Evolutionary conservation across 2,113 vertebrate species (phyloP).

Genomic region (Rhinoderma darwinii): DNA sequence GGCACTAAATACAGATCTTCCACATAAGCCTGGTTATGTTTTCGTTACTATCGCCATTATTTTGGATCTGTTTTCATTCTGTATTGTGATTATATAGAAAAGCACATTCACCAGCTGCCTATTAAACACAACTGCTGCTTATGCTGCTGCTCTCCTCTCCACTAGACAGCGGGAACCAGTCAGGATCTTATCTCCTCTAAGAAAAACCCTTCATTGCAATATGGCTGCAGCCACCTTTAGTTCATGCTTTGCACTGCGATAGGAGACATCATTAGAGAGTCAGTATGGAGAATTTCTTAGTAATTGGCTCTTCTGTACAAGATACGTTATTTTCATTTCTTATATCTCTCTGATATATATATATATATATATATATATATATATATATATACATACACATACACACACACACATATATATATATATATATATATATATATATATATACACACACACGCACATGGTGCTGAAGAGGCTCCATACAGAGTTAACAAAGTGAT

Average conservation of each 20-base stretch:
- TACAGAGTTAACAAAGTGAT: conserved; percentile 1
- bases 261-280: neutral
- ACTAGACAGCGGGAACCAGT: neutral
- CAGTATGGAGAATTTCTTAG: neutral
- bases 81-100: neutral
- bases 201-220: neutral
- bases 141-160: neutral
- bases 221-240: neutral
- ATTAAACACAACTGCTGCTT: neutral
- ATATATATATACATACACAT: neutral
- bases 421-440: neutral
- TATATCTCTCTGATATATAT: neutral
- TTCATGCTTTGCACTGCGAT: neutral
- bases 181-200: neutral
- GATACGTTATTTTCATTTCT: neutral
- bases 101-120: neutral
- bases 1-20: neutral
- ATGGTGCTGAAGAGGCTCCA: neutral
- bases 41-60: neutral
- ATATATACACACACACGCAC: neutral
- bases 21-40: neutral
- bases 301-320: neutral
- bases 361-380: neutral
- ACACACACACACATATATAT: too few relatives aligned
- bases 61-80: neutral